Conservation (phyloP, 2,888 invertebrate genomes). For the Lasioglossum oenotherae region DNA sequence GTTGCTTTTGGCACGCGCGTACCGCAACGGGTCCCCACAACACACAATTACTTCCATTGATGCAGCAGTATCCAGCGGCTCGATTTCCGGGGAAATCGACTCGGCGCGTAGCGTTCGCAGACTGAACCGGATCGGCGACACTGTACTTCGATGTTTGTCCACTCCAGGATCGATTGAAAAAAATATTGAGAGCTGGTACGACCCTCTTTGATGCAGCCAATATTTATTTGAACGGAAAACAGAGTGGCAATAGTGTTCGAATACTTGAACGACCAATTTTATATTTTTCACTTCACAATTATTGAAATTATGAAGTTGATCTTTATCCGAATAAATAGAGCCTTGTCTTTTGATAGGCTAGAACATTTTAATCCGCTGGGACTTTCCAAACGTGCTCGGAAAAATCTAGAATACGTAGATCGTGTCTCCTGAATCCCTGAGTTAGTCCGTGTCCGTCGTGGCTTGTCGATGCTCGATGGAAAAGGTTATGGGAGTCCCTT, state of each 20-base stretch:
- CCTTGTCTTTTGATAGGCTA: too few species aligned
- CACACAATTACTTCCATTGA: conserved; percentile 34
- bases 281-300: too few species aligned
- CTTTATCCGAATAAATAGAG: too few species aligned
- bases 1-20: conserved; percentile 36
- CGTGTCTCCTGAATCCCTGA: background rate
- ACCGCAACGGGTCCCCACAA: background rate
- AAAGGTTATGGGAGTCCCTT: conserved; percentile 8
- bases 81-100: conserved; percentile 12
- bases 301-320: too few species aligned
- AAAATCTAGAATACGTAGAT: background rate
- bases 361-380: too few species aligned
- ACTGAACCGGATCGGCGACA: too few species aligned
- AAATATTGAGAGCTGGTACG: background rate
- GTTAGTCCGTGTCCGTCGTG: background rate
- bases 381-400: background rate
- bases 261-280: too few species aligned
- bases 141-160: background rate
- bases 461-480: background rate
- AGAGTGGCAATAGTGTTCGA: too few species aligned
- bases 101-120: background rate
- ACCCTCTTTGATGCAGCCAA: background rate
- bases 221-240: background rate
- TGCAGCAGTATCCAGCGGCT: background rate
- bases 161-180: background rate